Evolutionary conservation across 2,888 invertebrate genomes (phyloP).

Genomic region (Hecatera dysodea): DNA sequence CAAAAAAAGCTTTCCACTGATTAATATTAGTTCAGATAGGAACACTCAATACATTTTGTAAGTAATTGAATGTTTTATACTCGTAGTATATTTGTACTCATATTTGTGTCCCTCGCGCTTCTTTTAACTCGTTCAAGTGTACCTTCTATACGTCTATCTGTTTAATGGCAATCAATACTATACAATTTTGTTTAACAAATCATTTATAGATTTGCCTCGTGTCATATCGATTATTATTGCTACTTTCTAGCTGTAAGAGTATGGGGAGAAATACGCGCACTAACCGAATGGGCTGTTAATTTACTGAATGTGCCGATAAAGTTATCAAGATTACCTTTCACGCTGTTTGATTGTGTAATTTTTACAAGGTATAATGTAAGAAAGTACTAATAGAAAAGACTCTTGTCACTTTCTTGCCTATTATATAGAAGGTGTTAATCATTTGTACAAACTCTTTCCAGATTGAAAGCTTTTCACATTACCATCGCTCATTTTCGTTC

Average conservation of each 20-base stretch:
- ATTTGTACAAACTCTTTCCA: neutral
- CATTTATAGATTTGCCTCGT: slow-evolving; percentile 7
- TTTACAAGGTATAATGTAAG: neutral
- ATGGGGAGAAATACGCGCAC: slow-evolving; percentile 15
- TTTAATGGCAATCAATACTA: neutral
- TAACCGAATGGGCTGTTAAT: slow-evolving; percentile 36
- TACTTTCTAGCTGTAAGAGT: slow-evolving; percentile 42
- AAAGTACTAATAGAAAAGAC: slow-evolving; percentile 13
- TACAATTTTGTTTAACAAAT: slow-evolving; percentile 24
- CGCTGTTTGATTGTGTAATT: slow-evolving; percentile 38
- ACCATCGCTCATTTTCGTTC: neutral
- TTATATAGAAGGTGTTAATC: slow-evolving; percentile 2
- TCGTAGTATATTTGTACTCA: too few species aligned
- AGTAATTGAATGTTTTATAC: too few species aligned
- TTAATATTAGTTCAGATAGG: too few species aligned
- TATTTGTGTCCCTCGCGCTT: too few species aligned
- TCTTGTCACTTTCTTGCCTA: neutral
- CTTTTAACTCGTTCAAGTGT: neutral
- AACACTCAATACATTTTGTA: too few species aligned
- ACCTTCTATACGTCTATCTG: neutral
- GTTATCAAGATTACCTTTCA: slow-evolving; percentile 18
- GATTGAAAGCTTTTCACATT: neutral
- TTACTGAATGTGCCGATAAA: slow-evolving; percentile 14
- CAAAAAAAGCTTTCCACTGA: too few species aligned
- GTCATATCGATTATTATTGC: slow-evolving; percentile 15